Base-by-base conservation (phyloP, 2,888 invertebrate genomes). In the Phlogophora meticulosa region DNA sequence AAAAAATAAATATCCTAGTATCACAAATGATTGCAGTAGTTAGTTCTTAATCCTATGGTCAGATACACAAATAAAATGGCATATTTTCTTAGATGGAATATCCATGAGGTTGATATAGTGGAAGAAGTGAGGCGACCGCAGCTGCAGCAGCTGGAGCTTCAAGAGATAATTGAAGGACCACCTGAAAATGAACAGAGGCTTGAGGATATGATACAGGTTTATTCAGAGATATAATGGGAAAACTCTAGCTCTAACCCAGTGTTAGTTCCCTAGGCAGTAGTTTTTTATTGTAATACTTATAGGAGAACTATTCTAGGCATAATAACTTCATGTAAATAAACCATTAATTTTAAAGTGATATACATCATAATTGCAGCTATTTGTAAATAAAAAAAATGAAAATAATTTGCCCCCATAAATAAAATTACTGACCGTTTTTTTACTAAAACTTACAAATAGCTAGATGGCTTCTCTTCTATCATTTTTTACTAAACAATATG, bases 181-280 rank as follows among this genome's bases (percentile, higher is more conserved):
- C 82, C 80, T 38, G 88, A 88, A 64, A 82, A 84, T 76, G 93
- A 90, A 62, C 89, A 88, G 42, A 84, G 84, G 64, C 77, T 93
- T 63, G 91, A 87, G 65, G 90, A 93, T 57, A 78, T 90, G 56
- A 89, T 94, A 60, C 88, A 88, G 87, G 94, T 87, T 76, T 20
- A 28, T 28, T 34, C 13, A 9, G 2, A 64, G 0, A 3, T 20
- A n/a, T 20, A 22, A 4, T 15, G 11, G 1, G 20, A 3, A 51
- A 13, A 40, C 24, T 22, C n/a, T n/a, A 11, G 2, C 10, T 28
- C 15, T 55, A 60, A 4, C 34, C 36, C 9, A 17, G 11, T 13
- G 20, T 24, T 11, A 38, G 7, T 28, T 28, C 2, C 28, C 28
- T 17, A 2, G 15, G 10, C 11, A 59, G 11, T 15, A 11, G n/a